These are phyloP conservation scores for Pristionchus fissidentatus DNA, from an alignment of 2,888 invertebrate species.

Conservation along the genomic window DNA sequence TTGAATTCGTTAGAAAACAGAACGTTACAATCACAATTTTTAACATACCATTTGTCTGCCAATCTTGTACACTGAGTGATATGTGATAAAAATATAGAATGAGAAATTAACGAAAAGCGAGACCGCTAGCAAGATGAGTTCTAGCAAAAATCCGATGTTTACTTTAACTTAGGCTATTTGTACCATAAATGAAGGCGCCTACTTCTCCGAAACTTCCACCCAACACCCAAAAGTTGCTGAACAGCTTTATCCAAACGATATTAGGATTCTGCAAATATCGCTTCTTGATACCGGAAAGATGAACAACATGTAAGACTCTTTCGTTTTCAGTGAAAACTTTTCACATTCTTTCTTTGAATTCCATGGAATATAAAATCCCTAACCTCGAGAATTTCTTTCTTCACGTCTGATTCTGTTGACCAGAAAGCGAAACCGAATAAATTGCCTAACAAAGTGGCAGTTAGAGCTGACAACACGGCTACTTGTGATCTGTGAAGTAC, in stretches of 20 bases:
- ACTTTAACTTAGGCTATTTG: neutral
- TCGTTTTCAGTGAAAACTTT: too few relatives aligned
- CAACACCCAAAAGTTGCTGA: neutral
- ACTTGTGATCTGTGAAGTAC: conserved; percentile 6
- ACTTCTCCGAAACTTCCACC: neutral
- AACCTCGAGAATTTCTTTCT: neutral
- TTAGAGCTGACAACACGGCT: neutral
- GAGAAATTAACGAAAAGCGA: neutral
- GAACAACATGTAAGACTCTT: neutral
- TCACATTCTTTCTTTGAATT: neutral
- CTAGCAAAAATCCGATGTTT: neutral
- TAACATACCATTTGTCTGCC: conserved; percentile 35
- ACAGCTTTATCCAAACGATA: neutral
- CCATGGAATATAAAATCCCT: neutral
- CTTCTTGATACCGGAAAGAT: too few relatives aligned
- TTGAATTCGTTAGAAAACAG: too few relatives aligned
- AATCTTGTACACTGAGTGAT: conserved; percentile 20
- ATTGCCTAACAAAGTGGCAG: conserved; percentile 7
- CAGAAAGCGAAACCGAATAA: conserved; percentile 5
- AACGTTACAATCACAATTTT: too few relatives aligned
- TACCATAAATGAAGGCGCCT: neutral
- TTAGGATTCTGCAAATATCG: neutral
- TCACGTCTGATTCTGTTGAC: neutral
- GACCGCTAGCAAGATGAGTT: neutral
- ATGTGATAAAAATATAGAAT: neutral